Evolutionary conservation across 2,797 vertebrate genomes (phyloP).

Genomic region (Sandelia bainsii): DNA sequence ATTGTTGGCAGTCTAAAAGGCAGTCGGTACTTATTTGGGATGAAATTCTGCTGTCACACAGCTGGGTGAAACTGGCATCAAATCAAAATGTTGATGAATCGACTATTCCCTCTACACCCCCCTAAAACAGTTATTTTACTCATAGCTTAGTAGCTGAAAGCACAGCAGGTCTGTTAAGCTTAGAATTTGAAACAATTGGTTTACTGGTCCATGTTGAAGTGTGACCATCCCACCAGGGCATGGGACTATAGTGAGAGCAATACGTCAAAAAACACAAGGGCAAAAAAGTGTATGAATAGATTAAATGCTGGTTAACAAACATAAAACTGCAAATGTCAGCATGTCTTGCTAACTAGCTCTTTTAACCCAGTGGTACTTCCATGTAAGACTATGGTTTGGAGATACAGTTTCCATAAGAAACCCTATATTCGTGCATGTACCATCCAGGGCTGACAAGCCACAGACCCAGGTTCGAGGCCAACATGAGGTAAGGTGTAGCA

Average conservation of each 20-base stretch:
- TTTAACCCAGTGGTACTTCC: background rate
- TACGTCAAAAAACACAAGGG: background rate
- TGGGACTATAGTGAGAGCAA: background rate
- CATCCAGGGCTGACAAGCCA: no score
- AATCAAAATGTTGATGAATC: conserved; percentile 29
- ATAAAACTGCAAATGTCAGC: background rate
- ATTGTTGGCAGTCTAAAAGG: conserved; percentile 44
- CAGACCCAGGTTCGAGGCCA: no score
- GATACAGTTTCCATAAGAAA: no score
- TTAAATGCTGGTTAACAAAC: background rate
- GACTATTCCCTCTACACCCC: background rate
- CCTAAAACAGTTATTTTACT: background rate
- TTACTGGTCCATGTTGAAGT: background rate
- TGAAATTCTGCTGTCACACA: conserved; percentile 27
- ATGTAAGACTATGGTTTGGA: no score
- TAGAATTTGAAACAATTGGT: conserved; percentile 2
- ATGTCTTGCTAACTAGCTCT: background rate
- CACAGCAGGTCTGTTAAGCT: background rate
- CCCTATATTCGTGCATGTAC: no score
- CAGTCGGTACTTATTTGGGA: conserved; percentile 35
- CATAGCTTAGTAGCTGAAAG: background rate
- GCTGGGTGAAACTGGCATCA: conserved; percentile 25
- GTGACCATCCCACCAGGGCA: no score
- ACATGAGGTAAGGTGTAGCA: no score
- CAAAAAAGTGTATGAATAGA: no score